phyloP scores from a whole-genome alignment of 2,888 invertebrate species.

The Aphodius sticticus region DNA sequence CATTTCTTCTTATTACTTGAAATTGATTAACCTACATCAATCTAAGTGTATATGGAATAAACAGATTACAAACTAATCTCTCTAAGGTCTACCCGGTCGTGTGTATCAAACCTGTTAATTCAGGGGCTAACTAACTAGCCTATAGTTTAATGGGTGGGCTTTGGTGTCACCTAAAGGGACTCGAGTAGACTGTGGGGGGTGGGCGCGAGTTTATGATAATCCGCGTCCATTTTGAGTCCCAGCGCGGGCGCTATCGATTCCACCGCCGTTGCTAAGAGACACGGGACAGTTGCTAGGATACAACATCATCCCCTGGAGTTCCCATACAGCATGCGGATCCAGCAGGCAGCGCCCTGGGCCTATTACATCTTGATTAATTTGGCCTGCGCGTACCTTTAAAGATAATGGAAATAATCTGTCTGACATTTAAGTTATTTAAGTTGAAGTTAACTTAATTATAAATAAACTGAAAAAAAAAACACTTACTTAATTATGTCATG shows the following conservation, averaged over 20 bases:
- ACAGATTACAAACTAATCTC: background rate
- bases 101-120: background rate
- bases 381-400: too few species aligned
- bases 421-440: slow-evolving; percentile 50
- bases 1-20: too few species aligned
- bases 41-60: background rate
- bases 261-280: slow-evolving; percentile 44
- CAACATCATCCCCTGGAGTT: slow-evolving; percentile 35
- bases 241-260: slow-evolving; percentile 47
- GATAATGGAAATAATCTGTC: slow-evolving; percentile 29
- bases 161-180: background rate
- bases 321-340: slow-evolving; percentile 37
- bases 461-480: too few species aligned
- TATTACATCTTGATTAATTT: background rate
- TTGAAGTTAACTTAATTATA: slow-evolving; percentile 35
- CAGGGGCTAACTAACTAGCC: background rate
- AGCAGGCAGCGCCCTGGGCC: background rate
- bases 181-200: slow-evolving; percentile 33
- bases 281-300: slow-evolving; percentile 42
- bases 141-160: background rate
- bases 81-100: background rate
- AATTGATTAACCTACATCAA: too few species aligned
- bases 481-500: too few species aligned
- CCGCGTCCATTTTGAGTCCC: slow-evolving; percentile 49
- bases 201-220: slow-evolving; percentile 47